Percentiles rank a stretch among this genome's conserved stretches.
phyloP scores from a whole-genome alignment of 1,140 invertebrate genomes.

The Pogonomyrmex californicus region DNA sequence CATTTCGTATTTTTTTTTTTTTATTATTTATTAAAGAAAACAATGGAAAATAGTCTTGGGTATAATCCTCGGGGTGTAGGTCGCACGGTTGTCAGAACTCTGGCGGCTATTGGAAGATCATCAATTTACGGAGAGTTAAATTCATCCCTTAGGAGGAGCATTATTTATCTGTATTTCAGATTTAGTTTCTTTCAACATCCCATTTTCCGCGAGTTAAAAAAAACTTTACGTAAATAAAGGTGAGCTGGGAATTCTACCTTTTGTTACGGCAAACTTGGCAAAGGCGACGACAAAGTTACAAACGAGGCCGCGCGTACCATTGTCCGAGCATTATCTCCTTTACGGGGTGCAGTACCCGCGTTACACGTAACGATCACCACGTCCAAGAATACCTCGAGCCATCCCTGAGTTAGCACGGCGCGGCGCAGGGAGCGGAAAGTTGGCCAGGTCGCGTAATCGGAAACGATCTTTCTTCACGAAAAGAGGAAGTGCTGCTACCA shows the following conservation, averaged over 20 bases:
- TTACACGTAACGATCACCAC: constrained; percentile 33
- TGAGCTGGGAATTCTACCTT: constrained; percentile 5
- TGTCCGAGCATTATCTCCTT: constrained; percentile 46
- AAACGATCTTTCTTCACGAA: constrained; percentile 25
- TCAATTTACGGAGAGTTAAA: not conserved
- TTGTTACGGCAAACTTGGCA: constrained; percentile 31
- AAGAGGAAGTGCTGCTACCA: not conserved
- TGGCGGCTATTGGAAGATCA: not conserved
- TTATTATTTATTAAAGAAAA: not conserved
- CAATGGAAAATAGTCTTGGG: not conserved
- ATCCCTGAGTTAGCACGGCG: not conserved
- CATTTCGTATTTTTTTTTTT: not conserved
- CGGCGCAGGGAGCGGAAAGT: not conserved
- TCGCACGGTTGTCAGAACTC: not conserved
- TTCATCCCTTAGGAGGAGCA: not conserved
- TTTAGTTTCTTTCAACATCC: not conserved
- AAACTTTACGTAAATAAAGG: constrained; percentile 11
- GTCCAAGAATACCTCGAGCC: constrained; percentile 42
- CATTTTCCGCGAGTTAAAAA: not conserved
- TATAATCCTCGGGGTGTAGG: not conserved
- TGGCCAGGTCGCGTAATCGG: constrained; percentile 35
- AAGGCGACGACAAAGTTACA: constrained; percentile 17
- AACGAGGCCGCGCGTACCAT: constrained; percentile 35
- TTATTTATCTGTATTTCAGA: not conserved
- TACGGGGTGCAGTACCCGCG: constrained; percentile 3